These are phyloP conservation scores for Ianthella basta DNA, from an alignment of 37 sponge, comb jelly and placozoan genomes.

Conservation along the genomic window DNA sequence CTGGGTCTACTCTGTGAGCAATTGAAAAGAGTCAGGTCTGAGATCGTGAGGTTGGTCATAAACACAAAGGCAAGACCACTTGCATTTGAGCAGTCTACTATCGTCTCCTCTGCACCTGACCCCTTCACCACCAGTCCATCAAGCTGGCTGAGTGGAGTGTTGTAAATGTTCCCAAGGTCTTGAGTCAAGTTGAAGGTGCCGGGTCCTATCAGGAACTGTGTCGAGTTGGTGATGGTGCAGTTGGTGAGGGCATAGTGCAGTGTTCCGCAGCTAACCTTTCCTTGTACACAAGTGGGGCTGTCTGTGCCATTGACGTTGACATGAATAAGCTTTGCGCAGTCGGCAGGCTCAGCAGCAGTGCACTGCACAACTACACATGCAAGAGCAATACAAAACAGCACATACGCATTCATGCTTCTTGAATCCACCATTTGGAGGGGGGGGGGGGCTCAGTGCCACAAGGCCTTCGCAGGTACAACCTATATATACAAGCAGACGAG, in stretches of 20 bases:
- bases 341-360: background rate
- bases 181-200: background rate
- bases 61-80: constrained; percentile 1
- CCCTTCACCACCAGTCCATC: background rate
- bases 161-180: constrained; percentile 2
- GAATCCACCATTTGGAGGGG: too few relatives aligned
- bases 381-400: too few relatives aligned
- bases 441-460: too few relatives aligned
- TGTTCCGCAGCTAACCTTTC: background rate
- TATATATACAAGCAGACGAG: too few relatives aligned
- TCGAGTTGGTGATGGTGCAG: background rate
- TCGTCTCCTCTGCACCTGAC: background rate
- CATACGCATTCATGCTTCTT: too few relatives aligned
- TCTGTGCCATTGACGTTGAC: background rate
- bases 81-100: background rate
- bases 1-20: background rate
- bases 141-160: background rate
- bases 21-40: background rate
- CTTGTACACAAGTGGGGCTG: background rate
- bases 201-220: background rate
- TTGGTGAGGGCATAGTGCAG: constrained; percentile 6
- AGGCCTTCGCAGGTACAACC: too few relatives aligned
- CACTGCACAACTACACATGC: background rate
- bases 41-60: constrained; percentile 7
- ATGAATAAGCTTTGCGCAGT: background rate